Percentiles rank a stretch among this genome's conserved stretches.
phyloP scores from a whole-genome alignment of 2,797 vertebrate species.

The Psittacula derbiana region DNA sequence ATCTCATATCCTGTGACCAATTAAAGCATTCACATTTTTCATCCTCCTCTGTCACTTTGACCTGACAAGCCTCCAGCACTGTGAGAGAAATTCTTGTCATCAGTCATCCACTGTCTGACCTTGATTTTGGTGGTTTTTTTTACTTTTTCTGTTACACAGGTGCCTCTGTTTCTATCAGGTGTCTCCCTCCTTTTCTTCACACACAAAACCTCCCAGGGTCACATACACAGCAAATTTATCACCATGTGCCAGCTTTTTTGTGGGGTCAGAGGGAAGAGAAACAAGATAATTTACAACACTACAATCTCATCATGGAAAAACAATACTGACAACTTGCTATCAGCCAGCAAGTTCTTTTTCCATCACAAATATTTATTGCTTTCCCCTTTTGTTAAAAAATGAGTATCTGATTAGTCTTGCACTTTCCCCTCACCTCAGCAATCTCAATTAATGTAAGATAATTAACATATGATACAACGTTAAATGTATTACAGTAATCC shows the following conservation, averaged over 20 bases:
- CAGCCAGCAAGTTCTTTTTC: not conserved
- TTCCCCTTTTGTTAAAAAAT: not conserved
- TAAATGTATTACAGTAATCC: not conserved
- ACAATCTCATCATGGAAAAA: not conserved
- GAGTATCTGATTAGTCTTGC: not conserved
- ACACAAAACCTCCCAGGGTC: not conserved
- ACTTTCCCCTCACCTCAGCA: not conserved
- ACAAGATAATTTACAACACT: not conserved
- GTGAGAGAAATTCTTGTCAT: not conserved
- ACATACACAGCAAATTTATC: not conserved
- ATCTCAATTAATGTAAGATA: not conserved
- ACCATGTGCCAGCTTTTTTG: not conserved
- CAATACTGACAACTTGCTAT: not conserved
- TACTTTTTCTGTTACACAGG: not conserved
- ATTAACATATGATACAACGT: not conserved
- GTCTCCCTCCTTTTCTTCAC: not conserved
- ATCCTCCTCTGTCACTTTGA: not conserved
- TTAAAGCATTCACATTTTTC: constrained; percentile 10
- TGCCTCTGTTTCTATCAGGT: not conserved
- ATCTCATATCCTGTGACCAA: not conserved
- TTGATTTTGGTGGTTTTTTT: not conserved
- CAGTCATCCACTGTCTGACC: not conserved
- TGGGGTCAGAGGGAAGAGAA: not conserved
- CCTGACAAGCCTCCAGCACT: not conserved
- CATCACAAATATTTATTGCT: not conserved